Percentiles rank a stretch among this genome's conserved stretches.
Conservation (phyloP, 2,797 vertebrate species). For the Eurystomus glaucurus region DNA sequence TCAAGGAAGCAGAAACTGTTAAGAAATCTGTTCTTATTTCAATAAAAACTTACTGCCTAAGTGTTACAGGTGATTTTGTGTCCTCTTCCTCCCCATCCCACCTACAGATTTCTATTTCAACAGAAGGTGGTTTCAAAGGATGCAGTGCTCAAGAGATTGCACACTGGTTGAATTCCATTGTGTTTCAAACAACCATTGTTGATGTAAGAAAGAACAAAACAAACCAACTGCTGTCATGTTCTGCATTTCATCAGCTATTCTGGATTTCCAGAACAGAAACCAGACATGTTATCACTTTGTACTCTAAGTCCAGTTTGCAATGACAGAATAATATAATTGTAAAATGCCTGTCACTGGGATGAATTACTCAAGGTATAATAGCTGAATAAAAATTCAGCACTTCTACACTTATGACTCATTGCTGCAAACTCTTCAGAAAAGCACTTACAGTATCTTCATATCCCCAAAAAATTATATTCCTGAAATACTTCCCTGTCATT, state of each 20-base stretch:
- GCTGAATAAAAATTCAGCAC: slow-evolving; percentile 7
- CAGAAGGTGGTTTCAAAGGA: background rate
- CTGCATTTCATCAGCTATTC: background rate
- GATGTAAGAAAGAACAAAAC: slow-evolving; percentile 15
- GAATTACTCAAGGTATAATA: background rate
- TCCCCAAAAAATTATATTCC: background rate
- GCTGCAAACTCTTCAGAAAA: background rate
- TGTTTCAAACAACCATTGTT: background rate
- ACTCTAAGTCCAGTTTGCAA: background rate
- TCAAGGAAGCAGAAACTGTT: background rate
- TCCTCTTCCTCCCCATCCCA: background rate
- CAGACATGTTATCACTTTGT: background rate
- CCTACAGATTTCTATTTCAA: background rate
- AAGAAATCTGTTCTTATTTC: background rate
- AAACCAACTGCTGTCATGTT: background rate
- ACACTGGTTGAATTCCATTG: background rate
- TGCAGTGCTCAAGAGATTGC: background rate
- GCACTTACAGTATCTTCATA: background rate
- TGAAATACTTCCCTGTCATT: background rate
- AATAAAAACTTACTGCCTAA: background rate
- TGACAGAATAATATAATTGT: background rate
- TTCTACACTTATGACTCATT: background rate
- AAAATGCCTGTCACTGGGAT: background rate
- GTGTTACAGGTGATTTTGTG: background rate
- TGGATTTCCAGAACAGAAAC: background rate